These are phyloP conservation scores for Heliconius cydno DNA, from an alignment of 2,888 invertebrate genomes.

Conservation along the genomic window DNA sequence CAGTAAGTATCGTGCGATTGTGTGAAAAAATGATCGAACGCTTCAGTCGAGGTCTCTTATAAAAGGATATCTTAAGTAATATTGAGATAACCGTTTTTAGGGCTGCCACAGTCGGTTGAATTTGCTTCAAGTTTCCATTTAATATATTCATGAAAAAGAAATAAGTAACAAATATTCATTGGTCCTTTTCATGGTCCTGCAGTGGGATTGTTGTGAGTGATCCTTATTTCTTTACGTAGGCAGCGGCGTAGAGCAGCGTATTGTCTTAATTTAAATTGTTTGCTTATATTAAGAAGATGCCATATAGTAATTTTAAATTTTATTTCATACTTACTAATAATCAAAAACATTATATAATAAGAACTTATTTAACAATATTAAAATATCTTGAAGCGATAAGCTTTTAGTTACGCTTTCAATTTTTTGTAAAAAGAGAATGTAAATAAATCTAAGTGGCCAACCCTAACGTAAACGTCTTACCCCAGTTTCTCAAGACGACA, in stretches of 20 bases:
- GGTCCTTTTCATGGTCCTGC: neutral
- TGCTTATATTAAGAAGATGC: too few species aligned
- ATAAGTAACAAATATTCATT: too few species aligned
- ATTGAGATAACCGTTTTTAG: conserved; percentile 59
- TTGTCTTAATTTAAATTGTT: too few species aligned
- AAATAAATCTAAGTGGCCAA: conserved; percentile 19
- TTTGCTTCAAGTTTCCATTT: neutral
- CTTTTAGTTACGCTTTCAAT: neutral
- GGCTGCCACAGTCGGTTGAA: conserved; percentile 51
- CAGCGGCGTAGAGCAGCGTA: neutral
- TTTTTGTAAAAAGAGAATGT: neutral
- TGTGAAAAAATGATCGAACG: conserved; percentile 49
- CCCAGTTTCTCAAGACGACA: conserved; percentile 26
- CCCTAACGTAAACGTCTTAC: conserved; percentile 18
- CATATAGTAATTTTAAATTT: too few species aligned
- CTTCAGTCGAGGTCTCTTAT: conserved; percentile 46
- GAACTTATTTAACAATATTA: neutral
- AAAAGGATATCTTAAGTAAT: conserved; percentile 51
- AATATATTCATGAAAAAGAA: too few species aligned
- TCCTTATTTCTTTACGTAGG: neutral
- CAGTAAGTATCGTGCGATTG: conserved; percentile 44
- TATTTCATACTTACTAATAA: too few species aligned
- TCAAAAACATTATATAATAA: neutral
- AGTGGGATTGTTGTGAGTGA: neutral
- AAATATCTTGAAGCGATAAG: neutral